Conservation (phyloP, 2,888 invertebrate genomes). For the Eueremaeus valkanovi region DNA sequence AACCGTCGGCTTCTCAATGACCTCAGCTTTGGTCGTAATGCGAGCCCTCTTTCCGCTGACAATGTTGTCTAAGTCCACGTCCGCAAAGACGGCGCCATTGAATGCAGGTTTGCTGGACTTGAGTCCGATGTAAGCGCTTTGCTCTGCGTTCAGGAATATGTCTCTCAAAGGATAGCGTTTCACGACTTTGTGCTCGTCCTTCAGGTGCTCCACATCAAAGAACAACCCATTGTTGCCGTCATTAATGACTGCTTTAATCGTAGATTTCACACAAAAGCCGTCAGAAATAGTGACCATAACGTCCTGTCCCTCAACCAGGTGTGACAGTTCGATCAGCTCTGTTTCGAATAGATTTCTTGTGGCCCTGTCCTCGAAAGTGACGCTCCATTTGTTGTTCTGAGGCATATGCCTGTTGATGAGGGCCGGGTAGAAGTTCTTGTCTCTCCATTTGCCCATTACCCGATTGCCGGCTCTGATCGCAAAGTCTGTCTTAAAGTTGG, state of each 20-base stretch:
- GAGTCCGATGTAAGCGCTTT: constrained; percentile 14
- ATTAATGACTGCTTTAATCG: constrained; percentile 17
- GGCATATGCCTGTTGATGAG: constrained; percentile 39
- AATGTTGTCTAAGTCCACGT: constrained; percentile 43
- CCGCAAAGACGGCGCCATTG: constrained; percentile 40
- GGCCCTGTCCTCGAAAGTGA: constrained; percentile 41
- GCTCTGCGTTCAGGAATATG: constrained; percentile 39
- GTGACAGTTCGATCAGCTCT: constrained; percentile 37
- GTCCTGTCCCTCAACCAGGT: constrained; percentile 33
- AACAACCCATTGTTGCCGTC: neutral
- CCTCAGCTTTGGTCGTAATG: neutral
- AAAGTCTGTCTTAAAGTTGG: neutral
- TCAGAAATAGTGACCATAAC: constrained; percentile 42
- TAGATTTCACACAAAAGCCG: constrained; percentile 36
- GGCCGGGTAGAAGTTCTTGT: constrained; percentile 47
- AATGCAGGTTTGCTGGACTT: constrained; percentile 27
- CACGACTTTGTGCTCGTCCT: constrained; percentile 10
- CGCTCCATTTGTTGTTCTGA: constrained; percentile 39
- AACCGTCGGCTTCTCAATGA: neutral
- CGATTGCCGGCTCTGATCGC: constrained; percentile 26
- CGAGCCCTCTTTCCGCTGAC: constrained; percentile 37
- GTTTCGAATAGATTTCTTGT: constrained; percentile 35
- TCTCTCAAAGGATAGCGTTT: constrained; percentile 36
- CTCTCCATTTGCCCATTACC: constrained; percentile 48
- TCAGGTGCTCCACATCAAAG: constrained; percentile 27